phyloP scores from a whole-genome alignment of 2,113 vertebrate genomes.

The Myodes glareolus region DNA sequence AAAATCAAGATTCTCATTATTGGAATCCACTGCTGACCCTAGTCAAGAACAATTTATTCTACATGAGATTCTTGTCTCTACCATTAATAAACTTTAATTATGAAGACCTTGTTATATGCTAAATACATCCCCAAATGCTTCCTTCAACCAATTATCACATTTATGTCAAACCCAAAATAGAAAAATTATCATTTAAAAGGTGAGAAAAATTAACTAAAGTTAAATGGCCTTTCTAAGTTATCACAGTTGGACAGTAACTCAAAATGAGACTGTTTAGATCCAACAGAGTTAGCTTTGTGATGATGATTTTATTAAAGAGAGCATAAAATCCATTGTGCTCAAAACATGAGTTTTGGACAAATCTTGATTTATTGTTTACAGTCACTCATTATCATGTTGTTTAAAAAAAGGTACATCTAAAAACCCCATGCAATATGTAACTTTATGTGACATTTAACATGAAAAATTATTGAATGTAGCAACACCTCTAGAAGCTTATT shows the following conservation, averaged over 20 bases:
- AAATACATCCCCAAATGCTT: constrained; percentile 23
- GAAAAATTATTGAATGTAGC: too few species aligned
- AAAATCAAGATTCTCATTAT: not conserved
- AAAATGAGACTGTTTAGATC: not conserved
- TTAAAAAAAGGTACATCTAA: not conserved
- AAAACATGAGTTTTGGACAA: not conserved
- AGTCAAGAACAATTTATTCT: not conserved
- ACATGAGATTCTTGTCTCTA: not conserved
- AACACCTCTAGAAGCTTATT: not conserved
- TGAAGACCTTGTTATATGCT: not conserved
- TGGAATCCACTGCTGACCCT: not conserved
- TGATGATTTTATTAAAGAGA: not conserved
- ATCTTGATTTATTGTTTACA: not conserved
- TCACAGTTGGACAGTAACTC: not conserved
- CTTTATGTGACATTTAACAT: not conserved
- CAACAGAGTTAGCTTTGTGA: not conserved
- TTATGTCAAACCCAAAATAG: not conserved
- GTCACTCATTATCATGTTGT: not conserved
- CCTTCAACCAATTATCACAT: not conserved
- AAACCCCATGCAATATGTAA: not conserved
- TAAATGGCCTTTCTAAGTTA: not conserved
- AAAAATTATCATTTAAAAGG: not conserved
- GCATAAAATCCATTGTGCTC: not conserved
- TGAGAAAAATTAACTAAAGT: not conserved
- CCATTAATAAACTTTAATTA: constrained; percentile 31